Evolutionary conservation across 2,797 vertebrate species (phyloP), one percentile per base, ranked within the genome.

Genomic region (Morus bassanus): DNA sequence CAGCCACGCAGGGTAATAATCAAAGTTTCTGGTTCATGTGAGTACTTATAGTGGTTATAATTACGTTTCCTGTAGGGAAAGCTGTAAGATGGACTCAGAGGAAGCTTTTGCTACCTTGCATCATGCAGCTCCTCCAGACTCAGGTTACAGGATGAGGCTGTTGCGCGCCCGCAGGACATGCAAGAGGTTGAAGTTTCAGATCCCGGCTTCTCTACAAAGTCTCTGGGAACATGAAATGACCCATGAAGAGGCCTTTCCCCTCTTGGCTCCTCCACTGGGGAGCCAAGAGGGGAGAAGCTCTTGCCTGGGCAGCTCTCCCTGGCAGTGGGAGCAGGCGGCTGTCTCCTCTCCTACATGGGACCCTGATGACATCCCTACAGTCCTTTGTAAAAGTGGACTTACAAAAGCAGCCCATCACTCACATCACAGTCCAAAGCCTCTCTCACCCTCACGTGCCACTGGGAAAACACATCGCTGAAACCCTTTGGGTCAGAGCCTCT

Each of bases 361-460:
- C 61, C 16, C 28, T 3, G 18, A 12, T 35, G 45, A 57, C 41
- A 69, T n/a, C 64, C 45, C 14, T 54, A 14, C 2, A 2, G 28
- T 73, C 31, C 75, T 88, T 83, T 0, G 0, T 80, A n/a, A 53
- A 85, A 78, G n/a, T 4, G 9, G 43, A 27, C 68, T 72, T 73
- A 35, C 25, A 31, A 63, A 75, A 88, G 31, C 59, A 65, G 43
- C 33, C 7, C 2, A 7, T 24, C 41, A 68, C 41, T 80, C 51
- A 27, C 0, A 0, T 33, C 16, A 1, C 56, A 53, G 65, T 41
- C 67, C 69, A 75, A 78, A 77, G 60, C 11, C 61, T 12, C n/a
- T 9, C 8, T 64, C 1, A 0, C n/a, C 8, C 7, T 64, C 1
- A 0, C 0, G 0, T 67, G 35, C 69, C 8, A 1, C 18, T 25